Percentiles rank a stretch among this genome's conserved stretches.
phyloP scores from a whole-genome alignment of 92 coral and sea anemone genomes.

The Bergia puertoricense region DNA sequence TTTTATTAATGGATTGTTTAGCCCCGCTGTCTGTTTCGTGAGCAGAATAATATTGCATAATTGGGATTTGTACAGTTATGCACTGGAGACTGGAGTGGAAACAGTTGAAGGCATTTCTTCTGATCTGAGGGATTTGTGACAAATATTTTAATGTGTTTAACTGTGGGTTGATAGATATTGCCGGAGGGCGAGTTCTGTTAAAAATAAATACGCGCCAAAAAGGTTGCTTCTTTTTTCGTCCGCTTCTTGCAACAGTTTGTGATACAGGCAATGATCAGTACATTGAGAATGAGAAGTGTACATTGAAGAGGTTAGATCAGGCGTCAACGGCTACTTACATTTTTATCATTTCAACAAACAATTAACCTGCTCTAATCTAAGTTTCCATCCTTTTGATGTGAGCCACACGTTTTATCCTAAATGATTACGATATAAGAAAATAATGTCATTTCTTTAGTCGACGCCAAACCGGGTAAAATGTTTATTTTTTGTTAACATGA shows the following conservation, averaged over 20 bases:
- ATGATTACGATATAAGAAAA: not conserved
- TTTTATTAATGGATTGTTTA: not conserved
- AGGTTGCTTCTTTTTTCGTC: not conserved
- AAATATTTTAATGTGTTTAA: not conserved
- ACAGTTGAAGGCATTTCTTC: not conserved
- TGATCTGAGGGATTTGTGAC: not conserved
- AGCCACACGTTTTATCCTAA: not conserved
- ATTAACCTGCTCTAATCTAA: not conserved
- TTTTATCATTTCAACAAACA: not conserved
- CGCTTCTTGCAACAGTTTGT: not conserved
- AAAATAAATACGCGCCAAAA: too few relatives aligned
- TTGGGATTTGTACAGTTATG: not conserved
- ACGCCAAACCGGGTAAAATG: not conserved
- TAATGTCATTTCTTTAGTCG: not conserved
- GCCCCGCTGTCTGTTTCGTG: not conserved
- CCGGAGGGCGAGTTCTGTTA: not conserved
- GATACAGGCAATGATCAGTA: not conserved
- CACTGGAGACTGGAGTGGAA: not conserved
- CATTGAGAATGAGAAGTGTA: not conserved
- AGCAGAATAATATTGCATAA: not conserved
- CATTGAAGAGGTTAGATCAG: not conserved
- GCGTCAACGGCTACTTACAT: slow-evolving; percentile 1
- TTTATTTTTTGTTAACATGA: not conserved
- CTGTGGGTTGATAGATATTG: not conserved
- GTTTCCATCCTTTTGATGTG: not conserved